These are phyloP conservation scores for Cinclus cinclus DNA, from an alignment of 2,113 vertebrate species.

Conservation along the genomic window DNA sequence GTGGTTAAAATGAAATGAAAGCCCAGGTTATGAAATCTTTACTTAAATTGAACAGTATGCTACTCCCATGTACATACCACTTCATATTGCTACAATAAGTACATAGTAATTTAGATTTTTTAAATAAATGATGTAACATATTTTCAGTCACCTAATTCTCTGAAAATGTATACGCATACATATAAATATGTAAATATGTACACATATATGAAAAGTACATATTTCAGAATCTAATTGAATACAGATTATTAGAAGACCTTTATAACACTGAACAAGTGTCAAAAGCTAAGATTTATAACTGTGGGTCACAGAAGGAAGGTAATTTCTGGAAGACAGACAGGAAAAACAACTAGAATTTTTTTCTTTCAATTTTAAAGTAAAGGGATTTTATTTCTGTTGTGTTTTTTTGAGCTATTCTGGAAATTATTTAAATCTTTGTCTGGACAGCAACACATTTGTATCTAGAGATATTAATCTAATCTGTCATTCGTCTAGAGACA, in stretches of 20 bases:
- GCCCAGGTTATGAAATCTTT: neutral
- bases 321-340: neutral
- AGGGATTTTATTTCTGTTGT: neutral
- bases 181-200: neutral
- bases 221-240: neutral
- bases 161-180: neutral
- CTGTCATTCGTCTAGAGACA: neutral
- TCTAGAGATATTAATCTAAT: neutral
- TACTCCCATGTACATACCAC: neutral
- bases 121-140: neutral
- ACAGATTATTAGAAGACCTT: neutral
- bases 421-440: neutral
- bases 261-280: neutral
- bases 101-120: neutral
- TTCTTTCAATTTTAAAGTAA: neutral
- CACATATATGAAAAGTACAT: neutral
- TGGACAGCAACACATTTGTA: neutral
- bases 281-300: neutral
- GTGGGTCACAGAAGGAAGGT: neutral
- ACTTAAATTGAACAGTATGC: neutral
- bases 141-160: neutral
- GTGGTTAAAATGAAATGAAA: constrained; percentile 29
- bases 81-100: neutral
- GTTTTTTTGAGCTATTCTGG: neutral
- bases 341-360: neutral